Percentiles rank a stretch among this genome's conserved stretches.
phyloP scores from a whole-genome alignment of 2,797 vertebrate genomes.

The Strix occidentalis region DNA sequence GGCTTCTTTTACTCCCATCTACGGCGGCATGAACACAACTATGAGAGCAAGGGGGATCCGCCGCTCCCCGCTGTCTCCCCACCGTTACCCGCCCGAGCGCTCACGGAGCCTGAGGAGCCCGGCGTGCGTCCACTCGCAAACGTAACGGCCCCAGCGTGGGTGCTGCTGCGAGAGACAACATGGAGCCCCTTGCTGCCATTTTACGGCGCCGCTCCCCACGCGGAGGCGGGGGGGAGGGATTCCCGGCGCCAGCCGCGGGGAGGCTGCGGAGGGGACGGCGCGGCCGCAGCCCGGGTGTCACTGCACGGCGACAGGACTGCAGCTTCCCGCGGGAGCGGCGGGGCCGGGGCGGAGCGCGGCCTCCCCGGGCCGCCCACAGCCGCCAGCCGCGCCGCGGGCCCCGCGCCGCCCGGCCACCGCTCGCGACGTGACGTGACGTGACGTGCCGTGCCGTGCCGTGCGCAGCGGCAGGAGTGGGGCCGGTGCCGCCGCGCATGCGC shows the following conservation, averaged over 20 bases:
- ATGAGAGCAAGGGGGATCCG: fast-evolving
- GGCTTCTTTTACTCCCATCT: neutral
- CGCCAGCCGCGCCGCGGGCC: too few relatives aligned
- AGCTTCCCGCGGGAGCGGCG: neutral
- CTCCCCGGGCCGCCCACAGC: too few relatives aligned
- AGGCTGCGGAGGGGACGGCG: neutral
- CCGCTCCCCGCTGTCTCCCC: fast-evolving
- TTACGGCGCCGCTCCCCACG: neutral
- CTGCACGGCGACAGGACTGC: fast-evolving
- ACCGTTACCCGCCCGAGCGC: fast-evolving
- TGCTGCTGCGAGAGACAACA: neutral
- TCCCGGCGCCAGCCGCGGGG: neutral
- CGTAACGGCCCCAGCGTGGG: fast-evolving
- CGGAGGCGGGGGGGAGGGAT: fast-evolving
- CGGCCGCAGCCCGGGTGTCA: fast-evolving
- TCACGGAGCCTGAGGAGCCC: too few relatives aligned
- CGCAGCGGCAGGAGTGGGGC: neutral
- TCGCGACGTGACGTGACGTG: fast-evolving
- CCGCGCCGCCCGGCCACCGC: neutral
- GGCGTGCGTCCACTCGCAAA: fast-evolving
- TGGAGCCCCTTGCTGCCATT: neutral
- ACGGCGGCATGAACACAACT: fast-evolving
- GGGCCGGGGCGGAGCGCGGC: too few relatives aligned
- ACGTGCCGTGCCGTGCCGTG: neutral
- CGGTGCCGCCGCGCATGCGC: neutral